These are phyloP conservation scores for Latheticus oryzae DNA, from an alignment of 2,888 invertebrate genomes.

Conservation along the genomic window DNA sequence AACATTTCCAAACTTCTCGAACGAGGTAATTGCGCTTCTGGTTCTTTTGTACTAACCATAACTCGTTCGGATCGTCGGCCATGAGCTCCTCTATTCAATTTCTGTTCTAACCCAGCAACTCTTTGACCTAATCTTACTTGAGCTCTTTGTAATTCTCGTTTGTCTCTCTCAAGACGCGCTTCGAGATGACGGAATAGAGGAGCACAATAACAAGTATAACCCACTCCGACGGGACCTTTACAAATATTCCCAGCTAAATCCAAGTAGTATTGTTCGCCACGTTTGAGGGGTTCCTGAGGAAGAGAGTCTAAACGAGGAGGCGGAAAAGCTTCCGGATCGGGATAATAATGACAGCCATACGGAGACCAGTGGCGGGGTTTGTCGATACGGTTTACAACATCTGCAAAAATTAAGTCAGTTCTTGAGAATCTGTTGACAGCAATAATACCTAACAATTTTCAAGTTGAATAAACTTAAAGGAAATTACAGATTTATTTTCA, in stretches of 20 bases:
- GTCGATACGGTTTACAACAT: constrained; percentile 44
- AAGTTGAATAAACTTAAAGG: no score
- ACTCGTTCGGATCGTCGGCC: constrained; percentile 71
- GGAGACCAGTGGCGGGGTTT: constrained; percentile 79
- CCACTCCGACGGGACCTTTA: constrained; percentile 95
- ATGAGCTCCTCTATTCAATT: constrained; percentile 74
- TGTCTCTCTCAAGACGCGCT: constrained; percentile 82
- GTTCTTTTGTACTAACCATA: constrained; percentile 68
- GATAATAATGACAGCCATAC: constrained; percentile 92
- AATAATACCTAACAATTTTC: no score
- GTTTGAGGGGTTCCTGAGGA: constrained; percentile 85
- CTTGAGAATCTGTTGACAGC: neutral
- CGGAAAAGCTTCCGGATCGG: constrained; percentile 86
- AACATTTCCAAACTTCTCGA: constrained; percentile 80
- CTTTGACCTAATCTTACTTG: constrained; percentile 84
- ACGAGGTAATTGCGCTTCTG: constrained; percentile 72
- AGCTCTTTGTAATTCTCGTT: constrained; percentile 82
- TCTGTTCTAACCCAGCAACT: constrained; percentile 82
- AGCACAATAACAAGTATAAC: constrained; percentile 92
- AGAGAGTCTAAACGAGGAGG: constrained; percentile 86
- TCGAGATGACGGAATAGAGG: constrained; percentile 92
- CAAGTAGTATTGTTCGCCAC: constrained; percentile 93
- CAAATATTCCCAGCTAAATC: constrained; percentile 95
- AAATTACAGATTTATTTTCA: no score
- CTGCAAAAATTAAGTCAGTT: constrained; percentile 32